phyloP scores from a whole-genome alignment of 2,797 vertebrate genomes.

The Lepidocolaptes lacrymiger region DNA sequence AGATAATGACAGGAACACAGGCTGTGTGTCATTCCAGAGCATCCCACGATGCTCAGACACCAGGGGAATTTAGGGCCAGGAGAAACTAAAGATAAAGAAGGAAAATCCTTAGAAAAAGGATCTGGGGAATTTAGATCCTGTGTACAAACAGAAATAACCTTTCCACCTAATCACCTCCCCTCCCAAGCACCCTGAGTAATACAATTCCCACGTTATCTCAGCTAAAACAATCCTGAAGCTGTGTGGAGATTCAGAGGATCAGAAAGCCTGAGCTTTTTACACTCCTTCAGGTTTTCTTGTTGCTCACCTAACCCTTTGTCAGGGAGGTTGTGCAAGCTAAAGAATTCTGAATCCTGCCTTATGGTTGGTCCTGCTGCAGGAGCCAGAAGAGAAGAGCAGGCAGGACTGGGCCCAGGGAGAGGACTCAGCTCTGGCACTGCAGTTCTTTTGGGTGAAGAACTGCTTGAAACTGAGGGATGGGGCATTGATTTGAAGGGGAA shows the following conservation, averaged over 20 bases:
- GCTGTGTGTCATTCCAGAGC: constrained; percentile 5
- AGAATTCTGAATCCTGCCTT: not conserved
- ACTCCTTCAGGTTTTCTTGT: not conserved
- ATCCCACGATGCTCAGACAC: not conserved
- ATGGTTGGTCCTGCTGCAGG: not conserved
- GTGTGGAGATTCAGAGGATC: not conserved
- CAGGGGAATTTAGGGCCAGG: constrained; percentile 21
- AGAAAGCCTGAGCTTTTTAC: constrained; percentile 18
- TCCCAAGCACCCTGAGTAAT: not conserved
- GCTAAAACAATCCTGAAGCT: not conserved
- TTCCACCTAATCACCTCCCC: not conserved
- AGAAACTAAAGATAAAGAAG: constrained; percentile 36
- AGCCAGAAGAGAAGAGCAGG: constrained; percentile 13
- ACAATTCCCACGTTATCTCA: not conserved
- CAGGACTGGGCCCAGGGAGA: not conserved
- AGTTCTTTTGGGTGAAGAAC: not conserved
- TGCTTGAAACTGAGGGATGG: not conserved
- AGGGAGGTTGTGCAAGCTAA: constrained; percentile 1
- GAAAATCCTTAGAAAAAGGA: not conserved
- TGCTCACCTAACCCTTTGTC: constrained; percentile 5
- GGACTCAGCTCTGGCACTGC: not conserved
- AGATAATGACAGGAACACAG: not conserved
- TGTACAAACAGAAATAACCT: not conserved
- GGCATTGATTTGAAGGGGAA: not conserved
- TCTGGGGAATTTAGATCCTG: not conserved